Evolutionary conservation across 2,888 invertebrate genomes (phyloP), one percentile per base, ranked within the genome.

Genomic region (Tipula lateralis): DNA sequence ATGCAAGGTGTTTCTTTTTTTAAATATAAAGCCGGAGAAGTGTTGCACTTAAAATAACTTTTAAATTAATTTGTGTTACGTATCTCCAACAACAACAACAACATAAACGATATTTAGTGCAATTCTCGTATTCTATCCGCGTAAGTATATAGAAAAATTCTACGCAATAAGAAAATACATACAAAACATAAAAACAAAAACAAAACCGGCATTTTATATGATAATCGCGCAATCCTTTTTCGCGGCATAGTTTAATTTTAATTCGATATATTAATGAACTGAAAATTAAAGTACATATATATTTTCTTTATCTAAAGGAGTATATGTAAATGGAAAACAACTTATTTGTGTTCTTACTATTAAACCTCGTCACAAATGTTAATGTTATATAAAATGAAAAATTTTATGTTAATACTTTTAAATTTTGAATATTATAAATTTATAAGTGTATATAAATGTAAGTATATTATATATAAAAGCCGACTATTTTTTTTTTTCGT

Each of bases 381-480:
- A n/a, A 16, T n/a, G 66, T 66, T 66, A 66, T 66, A 66, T 66
- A 66, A 66, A 66, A 66, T 9, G 24, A 66, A 44, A 66, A 66
- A 44, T n/a, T 66, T 66, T 66, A 66, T 66, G 66, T 66, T 19
- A 24, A 66, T 66, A 66, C 66, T 66, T 24, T 24, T 19, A 24
- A 19, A 66, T 66, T 66, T 19, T 66, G n/a, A n/a, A n/a, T n/a
- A n/a, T n/a, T n/a, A n/a, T n/a, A n/a, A n/a, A n/a, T n/a, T n/a
- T n/a, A n/a, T n/a, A n/a, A n/a, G n/a, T n/a, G 66, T 66, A 24
- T 12, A 66, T 50, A 50, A 50, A 3, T 80, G 24, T 50, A 50
- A 50, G 12, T 80, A 19, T 80, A 66, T 66, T 66, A 29, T 29
- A 81, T 81, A 81, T 82, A 82, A 82, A 82, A 82, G 82, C 82